Conservation (phyloP, 2,797 vertebrate species). For the Tauraco hartlaubi region DNA sequence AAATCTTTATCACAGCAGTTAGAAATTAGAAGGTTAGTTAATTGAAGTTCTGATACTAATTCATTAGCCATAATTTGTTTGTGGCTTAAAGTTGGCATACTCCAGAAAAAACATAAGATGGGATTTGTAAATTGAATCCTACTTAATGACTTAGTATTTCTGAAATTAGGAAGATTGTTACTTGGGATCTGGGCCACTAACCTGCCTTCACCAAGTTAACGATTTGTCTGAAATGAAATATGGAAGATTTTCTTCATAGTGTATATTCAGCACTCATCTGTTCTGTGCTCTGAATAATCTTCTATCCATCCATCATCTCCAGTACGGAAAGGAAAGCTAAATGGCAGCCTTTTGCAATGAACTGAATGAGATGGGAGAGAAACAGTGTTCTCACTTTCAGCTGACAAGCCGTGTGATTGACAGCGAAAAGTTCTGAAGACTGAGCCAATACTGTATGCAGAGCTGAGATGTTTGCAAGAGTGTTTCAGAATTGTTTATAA, state of each 20-base stretch:
- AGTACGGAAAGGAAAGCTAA: neutral
- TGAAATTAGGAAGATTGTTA: neutral
- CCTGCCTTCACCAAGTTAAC: neutral
- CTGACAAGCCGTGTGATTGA: neutral
- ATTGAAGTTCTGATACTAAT: neutral
- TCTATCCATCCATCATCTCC: neutral
- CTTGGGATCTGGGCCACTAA: neutral
- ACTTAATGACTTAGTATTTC: neutral
- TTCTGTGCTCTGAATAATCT: neutral
- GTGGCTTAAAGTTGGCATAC: neutral
- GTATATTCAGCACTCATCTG: neutral
- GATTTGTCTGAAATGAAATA: neutral
- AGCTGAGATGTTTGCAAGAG: neutral
- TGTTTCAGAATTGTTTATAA: neutral
- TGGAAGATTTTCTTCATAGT: neutral
- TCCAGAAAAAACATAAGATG: neutral
- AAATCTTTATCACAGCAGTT: neutral
- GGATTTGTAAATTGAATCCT: neutral
- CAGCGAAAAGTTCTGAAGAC: neutral
- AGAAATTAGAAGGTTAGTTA: neutral
- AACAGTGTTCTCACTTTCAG: neutral
- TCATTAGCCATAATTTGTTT: neutral
- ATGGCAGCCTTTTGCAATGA: neutral
- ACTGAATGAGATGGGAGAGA: neutral
- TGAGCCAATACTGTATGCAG: neutral